phyloP scores from a whole-genome alignment of 2,888 invertebrate genomes.

The Exocentrus adspersus region DNA sequence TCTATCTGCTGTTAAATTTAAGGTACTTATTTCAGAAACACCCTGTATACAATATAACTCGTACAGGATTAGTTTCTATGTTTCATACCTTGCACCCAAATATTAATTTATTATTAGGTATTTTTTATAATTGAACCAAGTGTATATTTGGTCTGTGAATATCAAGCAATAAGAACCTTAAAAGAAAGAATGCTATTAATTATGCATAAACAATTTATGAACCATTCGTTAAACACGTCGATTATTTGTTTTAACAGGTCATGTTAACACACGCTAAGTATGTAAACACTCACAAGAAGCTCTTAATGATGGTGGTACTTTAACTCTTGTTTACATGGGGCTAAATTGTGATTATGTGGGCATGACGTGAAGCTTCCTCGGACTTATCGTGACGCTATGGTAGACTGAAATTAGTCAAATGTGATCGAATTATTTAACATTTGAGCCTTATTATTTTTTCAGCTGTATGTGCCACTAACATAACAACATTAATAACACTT shows the following conservation, averaged over 20 bases:
- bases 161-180: neutral
- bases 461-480: no score
- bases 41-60: no score
- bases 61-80: no score
- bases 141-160: no score
- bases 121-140: no score
- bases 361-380: slow-evolving; percentile 13
- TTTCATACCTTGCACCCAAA: no score
- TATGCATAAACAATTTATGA: slow-evolving; percentile 28
- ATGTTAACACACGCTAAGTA: slow-evolving; percentile 29
- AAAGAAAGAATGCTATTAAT: slow-evolving; percentile 9
- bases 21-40: no score
- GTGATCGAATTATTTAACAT: no score
- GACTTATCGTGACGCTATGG: neutral
- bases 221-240: slow-evolving; percentile 28
- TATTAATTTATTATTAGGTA: no score
- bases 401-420: neutral
- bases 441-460: no score
- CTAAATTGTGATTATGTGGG: slow-evolving; percentile 37
- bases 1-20: no score
- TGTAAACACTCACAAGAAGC: slow-evolving; percentile 31
- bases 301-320: slow-evolving; percentile 41
- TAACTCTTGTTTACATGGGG: slow-evolving; percentile 32
- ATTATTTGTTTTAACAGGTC: slow-evolving; percentile 31
- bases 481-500: no score